Conservation (phyloP, 2,888 invertebrate genomes). For the Eledone cirrhosa region DNA sequence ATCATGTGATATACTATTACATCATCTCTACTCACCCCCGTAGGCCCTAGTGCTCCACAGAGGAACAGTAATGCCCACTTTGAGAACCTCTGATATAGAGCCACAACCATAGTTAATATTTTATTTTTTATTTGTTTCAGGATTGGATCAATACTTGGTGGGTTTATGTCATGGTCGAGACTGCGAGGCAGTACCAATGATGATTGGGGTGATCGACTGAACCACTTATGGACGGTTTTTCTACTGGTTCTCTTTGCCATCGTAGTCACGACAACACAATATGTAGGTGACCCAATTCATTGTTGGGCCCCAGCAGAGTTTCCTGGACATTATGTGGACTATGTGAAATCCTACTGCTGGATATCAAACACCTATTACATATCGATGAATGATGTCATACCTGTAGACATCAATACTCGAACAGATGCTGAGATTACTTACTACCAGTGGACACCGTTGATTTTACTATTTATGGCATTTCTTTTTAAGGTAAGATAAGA, state of each 20-base stretch:
- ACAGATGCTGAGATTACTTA: conserved; percentile 30
- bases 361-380: conserved; percentile 33
- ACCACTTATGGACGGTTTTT: conserved; percentile 32
- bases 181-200: conserved; percentile 31
- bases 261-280: conserved; percentile 30
- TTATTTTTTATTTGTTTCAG: conserved; percentile 35
- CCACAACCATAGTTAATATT: background rate
- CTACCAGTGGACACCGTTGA: conserved; percentile 31
- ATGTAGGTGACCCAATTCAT: conserved; percentile 32
- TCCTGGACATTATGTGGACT: conserved; percentile 25
- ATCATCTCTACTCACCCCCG: too few species aligned
- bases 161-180: conserved; percentile 22
- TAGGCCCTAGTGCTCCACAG: too few species aligned
- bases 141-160: conserved; percentile 43
- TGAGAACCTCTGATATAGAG: too few species aligned
- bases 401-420: conserved; percentile 8
- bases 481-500: conserved; percentile 39
- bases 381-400: conserved; percentile 26
- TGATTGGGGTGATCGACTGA: conserved; percentile 30
- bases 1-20: too few species aligned
- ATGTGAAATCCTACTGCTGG: conserved; percentile 32
- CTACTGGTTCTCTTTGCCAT: conserved; percentile 28
- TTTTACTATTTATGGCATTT: conserved; percentile 44
- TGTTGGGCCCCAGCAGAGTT: conserved; percentile 34
- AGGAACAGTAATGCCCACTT: too few species aligned